Evolutionary conservation across 2,797 vertebrate species (phyloP).

Genomic region (Falco naumanni): DNA sequence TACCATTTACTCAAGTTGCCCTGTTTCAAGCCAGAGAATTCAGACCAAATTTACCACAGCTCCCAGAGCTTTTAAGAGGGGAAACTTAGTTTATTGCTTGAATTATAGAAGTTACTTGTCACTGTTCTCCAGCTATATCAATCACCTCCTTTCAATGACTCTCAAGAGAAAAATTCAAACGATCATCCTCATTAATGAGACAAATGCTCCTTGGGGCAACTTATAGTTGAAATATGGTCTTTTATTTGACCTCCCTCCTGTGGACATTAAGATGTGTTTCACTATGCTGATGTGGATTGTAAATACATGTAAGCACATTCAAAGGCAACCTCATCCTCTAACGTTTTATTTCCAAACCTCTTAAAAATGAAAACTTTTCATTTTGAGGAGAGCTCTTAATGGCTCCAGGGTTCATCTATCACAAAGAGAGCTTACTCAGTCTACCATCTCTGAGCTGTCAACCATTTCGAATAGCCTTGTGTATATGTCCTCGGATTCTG

Average conservation of each 20-base stretch:
- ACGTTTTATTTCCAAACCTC: neutral
- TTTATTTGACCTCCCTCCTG: neutral
- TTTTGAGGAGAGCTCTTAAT: neutral
- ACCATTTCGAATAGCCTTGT: neutral
- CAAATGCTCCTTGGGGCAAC: slow-evolving; percentile 15
- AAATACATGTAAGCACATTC: neutral
- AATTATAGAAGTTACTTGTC: slow-evolving; percentile 18
- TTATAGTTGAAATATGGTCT: neutral
- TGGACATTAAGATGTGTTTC: neutral
- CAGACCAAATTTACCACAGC: neutral
- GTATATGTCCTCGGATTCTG: neutral
- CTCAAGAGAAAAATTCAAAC: slow-evolving; percentile 55
- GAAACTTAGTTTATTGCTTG: slow-evolving; percentile 18
- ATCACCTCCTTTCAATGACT: neutral
- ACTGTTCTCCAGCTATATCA: neutral
- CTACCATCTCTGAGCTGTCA: neutral
- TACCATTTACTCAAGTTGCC: neutral
- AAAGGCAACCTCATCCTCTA: neutral
- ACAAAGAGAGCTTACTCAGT: neutral
- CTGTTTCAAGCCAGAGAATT: neutral
- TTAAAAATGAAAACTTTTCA: neutral
- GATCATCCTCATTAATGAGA: slow-evolving; percentile 29
- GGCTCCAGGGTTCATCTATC: neutral
- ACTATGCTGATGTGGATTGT: neutral
- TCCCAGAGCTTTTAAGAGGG: neutral